Conservation (phyloP, 2,113 vertebrate species). For the Blennius ocellaris region DNA sequence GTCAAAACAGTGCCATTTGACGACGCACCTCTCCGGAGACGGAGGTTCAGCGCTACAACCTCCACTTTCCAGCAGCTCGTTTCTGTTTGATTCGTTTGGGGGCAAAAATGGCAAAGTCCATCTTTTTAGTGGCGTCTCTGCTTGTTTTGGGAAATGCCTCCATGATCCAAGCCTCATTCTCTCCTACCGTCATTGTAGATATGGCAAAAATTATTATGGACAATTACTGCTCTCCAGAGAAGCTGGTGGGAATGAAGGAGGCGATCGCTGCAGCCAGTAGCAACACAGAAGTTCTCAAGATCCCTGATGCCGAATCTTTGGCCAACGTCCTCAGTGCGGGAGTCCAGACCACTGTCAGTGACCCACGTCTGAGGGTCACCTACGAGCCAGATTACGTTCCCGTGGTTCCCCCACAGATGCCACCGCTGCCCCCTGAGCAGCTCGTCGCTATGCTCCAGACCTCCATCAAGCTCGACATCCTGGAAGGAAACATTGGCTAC, state of each 20-base stretch:
- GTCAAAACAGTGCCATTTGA: constrained; percentile 74
- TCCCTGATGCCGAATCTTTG: constrained; percentile 87
- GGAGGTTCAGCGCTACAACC: constrained; percentile 49
- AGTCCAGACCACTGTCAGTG: constrained; percentile 88
- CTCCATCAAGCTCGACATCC: constrained; percentile 85
- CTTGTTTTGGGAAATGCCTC: constrained; percentile 69
- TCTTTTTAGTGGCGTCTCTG: constrained; percentile 61
- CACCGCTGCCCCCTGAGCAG: constrained; percentile 84
- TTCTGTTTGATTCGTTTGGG: constrained; percentile 1
- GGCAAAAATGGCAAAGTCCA: constrained; percentile 71
- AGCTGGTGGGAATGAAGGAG: constrained; percentile 90
- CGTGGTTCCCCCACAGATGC: constrained; percentile 59
- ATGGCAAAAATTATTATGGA: constrained; percentile 91
- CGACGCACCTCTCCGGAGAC: constrained; percentile 60
- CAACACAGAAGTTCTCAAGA: constrained; percentile 88
- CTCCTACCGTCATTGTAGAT: constrained; percentile 86
- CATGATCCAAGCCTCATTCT: constrained; percentile 78
- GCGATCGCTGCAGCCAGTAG: constrained; percentile 87
- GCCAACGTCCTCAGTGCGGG: constrained; percentile 87
- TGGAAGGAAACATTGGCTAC: constrained; percentile 91
- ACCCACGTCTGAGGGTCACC: constrained; percentile 87
- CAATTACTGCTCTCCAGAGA: constrained; percentile 95
- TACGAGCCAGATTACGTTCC: constrained; percentile 85
- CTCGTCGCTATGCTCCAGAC: constrained; percentile 84
- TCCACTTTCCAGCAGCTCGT: constrained; percentile 8